A percentile compares a stretch with the other conserved stretches of the same genome.
Evolutionary conservation across 1,140 invertebrate genomes (phyloP).

Genomic region (Portunus trituberculatus): DNA sequence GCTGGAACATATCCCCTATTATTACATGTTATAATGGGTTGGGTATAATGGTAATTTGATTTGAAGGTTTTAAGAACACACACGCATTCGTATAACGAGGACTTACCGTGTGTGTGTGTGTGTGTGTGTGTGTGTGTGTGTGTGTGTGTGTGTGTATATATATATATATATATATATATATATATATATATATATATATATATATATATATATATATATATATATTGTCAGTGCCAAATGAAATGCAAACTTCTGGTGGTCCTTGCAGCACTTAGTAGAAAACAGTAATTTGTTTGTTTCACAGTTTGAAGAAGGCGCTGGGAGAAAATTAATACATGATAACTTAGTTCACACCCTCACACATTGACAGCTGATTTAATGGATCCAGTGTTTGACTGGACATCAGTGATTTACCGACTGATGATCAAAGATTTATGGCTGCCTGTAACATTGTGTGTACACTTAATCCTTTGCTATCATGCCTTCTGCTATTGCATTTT

Average conservation of each 20-base stretch:
- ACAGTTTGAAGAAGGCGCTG: neutral
- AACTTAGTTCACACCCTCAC: neutral
- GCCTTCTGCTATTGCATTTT: neutral
- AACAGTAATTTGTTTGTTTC: neutral
- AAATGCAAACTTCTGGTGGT: neutral
- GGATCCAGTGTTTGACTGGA: too few relatives aligned
- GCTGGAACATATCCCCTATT: too few relatives aligned
- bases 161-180: conserved; percentile 51
- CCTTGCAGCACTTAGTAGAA: neutral
- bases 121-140: neutral
- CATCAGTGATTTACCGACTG: neutral
- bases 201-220: conserved; percentile 27
- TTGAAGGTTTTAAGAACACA: neutral
- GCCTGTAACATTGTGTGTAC: neutral
- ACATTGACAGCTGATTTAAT: too few relatives aligned
- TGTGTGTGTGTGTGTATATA: neutral
- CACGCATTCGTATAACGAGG: neutral
- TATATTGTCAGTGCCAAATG: neutral
- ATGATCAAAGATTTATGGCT: too few relatives aligned
- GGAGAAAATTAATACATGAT: neutral
- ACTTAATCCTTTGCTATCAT: too few relatives aligned
- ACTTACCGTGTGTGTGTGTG: neutral
- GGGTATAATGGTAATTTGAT: neutral
- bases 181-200: conserved; percentile 49
- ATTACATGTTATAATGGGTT: neutral